A percentile compares a stretch with the other conserved stretches of the same genome.
phyloP scores from a whole-genome alignment of 1,140 invertebrate species.

The Dryas iulia region DNA sequence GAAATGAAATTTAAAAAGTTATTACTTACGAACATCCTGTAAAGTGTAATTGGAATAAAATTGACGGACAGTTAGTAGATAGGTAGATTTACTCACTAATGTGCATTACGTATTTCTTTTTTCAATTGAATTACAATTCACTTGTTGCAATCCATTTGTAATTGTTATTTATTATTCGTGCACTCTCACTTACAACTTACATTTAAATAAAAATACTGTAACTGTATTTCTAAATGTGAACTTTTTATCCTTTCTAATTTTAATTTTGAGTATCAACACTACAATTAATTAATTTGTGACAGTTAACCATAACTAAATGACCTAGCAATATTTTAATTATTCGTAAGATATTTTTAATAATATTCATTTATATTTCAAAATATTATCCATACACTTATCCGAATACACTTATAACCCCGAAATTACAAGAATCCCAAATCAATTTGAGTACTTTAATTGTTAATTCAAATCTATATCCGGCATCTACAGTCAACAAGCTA shows the following conservation, averaged over 20 bases:
- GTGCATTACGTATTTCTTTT: conserved; percentile 11
- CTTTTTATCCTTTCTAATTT: not conserved
- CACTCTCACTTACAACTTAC: conserved; percentile 15
- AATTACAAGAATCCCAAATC: too few relatives aligned
- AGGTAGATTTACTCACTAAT: conserved; percentile 8
- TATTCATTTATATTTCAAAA: too few relatives aligned
- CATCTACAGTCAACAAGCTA: too few relatives aligned
- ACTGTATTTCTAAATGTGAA: not conserved
- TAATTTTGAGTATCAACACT: too few relatives aligned
- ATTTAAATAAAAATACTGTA: not conserved
- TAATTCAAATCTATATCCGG: too few relatives aligned
- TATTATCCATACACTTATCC: too few relatives aligned
- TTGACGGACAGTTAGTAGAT: conserved; percentile 18
- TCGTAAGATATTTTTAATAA: too few relatives aligned
- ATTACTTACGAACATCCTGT: conserved; percentile 57
- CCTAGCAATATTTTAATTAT: too few relatives aligned
- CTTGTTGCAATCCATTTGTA: conserved; percentile 3
- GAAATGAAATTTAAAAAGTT: conserved; percentile 50
- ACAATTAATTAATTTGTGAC: too few relatives aligned
- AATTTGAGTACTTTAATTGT: too few relatives aligned
- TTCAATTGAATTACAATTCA: not conserved
- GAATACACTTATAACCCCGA: too few relatives aligned
- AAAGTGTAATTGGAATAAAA: conserved; percentile 62
- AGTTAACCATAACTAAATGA: too few relatives aligned
- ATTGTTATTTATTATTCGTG: conserved; percentile 17